A percentile compares a stretch with the other conserved stretches of the same genome.
Conservation (phyloP, 2,888 invertebrate species). For the Drosophila picticornis region DNA sequence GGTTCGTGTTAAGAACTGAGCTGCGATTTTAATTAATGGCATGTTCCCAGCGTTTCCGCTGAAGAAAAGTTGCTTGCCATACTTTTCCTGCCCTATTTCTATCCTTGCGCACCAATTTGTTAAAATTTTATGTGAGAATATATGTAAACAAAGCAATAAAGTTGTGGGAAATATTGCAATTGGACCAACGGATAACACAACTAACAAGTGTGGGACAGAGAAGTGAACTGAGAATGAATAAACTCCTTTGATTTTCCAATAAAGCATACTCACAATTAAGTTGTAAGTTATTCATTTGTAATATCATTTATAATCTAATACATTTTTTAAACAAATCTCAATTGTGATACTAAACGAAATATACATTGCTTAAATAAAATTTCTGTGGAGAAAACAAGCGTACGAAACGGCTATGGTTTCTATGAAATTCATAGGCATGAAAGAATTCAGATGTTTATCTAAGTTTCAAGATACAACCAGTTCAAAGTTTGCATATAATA, state of each 20-base stretch:
- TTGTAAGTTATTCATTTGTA: not conserved
- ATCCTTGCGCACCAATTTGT: conserved; percentile 26
- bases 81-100: conserved; percentile 55
- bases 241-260: not conserved
- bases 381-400: conserved; percentile 31
- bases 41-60: conserved; percentile 23
- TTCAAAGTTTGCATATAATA: conserved; percentile 17
- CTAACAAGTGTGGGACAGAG: not conserved
- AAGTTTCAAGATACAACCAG: conserved; percentile 6
- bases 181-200: not conserved
- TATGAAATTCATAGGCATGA: conserved; percentile 12
- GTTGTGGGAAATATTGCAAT: conserved; percentile 25
- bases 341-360: conserved; percentile 18
- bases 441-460: conserved; percentile 40
- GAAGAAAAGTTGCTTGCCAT: not conserved
- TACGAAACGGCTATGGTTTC: conserved; percentile 31
- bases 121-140: conserved; percentile 28
- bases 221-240: not conserved
- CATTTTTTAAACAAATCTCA: not conserved
- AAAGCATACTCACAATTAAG: not conserved
- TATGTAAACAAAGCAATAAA: conserved; percentile 41
- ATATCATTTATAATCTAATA: not conserved
- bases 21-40: conserved; percentile 36
- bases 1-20: conserved; percentile 45
- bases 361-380: conserved; percentile 23